Evolutionary conservation across 2,797 vertebrate genomes (phyloP).

Genomic region (Mallotus villosus): DNA sequence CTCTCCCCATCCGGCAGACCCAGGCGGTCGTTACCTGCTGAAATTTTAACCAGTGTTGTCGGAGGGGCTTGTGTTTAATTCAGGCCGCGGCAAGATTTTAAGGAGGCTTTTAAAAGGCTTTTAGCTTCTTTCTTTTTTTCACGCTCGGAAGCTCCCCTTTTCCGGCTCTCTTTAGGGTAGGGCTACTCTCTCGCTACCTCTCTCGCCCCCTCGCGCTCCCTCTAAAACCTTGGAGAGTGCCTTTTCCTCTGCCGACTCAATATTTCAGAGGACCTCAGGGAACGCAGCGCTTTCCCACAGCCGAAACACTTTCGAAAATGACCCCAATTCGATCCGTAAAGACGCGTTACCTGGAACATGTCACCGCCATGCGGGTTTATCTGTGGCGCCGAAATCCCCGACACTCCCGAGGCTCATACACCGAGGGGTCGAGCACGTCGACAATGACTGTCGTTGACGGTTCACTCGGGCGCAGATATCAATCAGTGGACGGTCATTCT

Average conservation of each 20-base stretch:
- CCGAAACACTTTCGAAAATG: too few relatives aligned
- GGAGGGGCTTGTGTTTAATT: slow-evolving; percentile 64
- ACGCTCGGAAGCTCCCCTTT: slow-evolving; percentile 17
- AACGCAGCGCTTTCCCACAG: not conserved
- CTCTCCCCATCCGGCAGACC: slow-evolving; percentile 18
- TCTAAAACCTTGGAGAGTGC: not conserved
- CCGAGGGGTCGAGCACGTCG: not conserved
- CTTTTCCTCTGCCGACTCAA: not conserved
- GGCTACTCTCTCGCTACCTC: not conserved
- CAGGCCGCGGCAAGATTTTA: slow-evolving; percentile 43
- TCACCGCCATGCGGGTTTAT: too few relatives aligned
- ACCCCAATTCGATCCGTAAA: too few relatives aligned
- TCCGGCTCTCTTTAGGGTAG: slow-evolving; percentile 9
- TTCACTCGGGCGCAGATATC: not conserved
- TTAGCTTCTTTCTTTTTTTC: not conserved
- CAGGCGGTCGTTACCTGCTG: slow-evolving; percentile 50
- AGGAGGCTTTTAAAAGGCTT: slow-evolving; percentile 42
- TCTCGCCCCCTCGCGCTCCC: too few relatives aligned
- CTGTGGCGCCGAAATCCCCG: not conserved
- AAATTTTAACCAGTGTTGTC: slow-evolving; percentile 61
- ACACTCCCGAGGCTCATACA: not conserved
- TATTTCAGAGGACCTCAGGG: not conserved
- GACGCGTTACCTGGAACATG: too few relatives aligned
- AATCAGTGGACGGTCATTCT: not conserved
- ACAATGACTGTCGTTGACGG: too few relatives aligned